Evolutionary conservation across 2,113 vertebrate species (phyloP).

Genomic region (Noctilio leporinus): DNA sequence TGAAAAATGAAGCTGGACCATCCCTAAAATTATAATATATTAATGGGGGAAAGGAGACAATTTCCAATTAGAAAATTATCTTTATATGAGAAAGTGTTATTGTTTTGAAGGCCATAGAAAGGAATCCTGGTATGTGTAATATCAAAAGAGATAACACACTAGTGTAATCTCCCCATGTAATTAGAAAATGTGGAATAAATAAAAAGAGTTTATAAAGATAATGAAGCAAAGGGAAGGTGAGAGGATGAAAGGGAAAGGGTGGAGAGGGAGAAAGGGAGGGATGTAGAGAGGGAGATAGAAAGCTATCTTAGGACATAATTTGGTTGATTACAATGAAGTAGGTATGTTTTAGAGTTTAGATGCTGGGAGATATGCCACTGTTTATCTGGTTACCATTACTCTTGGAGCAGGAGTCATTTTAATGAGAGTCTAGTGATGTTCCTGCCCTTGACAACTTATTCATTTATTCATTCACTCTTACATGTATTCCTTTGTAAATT

Average conservation of each 20-base stretch:
- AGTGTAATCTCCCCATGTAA: neutral
- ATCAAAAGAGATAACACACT: neutral
- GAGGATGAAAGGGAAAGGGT: neutral
- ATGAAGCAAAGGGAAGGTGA: neutral
- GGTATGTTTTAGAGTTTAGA: neutral
- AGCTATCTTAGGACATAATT: neutral
- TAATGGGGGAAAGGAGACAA: neutral
- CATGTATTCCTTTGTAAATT: neutral
- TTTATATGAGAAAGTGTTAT: neutral
- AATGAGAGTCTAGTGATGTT: neutral
- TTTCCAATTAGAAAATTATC: constrained; percentile 12
- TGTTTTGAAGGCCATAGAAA: neutral
- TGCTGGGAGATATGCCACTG: neutral
- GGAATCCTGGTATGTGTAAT: neutral
- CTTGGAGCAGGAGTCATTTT: neutral
- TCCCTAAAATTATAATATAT: constrained; percentile 18
- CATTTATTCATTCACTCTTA: neutral
- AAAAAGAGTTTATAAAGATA: neutral
- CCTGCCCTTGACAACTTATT: neutral
- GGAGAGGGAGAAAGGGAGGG: too few relatives aligned
- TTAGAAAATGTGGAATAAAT: neutral
- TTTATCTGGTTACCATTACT: neutral
- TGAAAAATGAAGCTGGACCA: constrained; percentile 18
- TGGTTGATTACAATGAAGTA: neutral
- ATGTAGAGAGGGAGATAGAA: neutral